These are phyloP conservation scores for Pseudococcus viburni DNA, from an alignment of 2,888 invertebrate species.

Conservation along the genomic window DNA sequence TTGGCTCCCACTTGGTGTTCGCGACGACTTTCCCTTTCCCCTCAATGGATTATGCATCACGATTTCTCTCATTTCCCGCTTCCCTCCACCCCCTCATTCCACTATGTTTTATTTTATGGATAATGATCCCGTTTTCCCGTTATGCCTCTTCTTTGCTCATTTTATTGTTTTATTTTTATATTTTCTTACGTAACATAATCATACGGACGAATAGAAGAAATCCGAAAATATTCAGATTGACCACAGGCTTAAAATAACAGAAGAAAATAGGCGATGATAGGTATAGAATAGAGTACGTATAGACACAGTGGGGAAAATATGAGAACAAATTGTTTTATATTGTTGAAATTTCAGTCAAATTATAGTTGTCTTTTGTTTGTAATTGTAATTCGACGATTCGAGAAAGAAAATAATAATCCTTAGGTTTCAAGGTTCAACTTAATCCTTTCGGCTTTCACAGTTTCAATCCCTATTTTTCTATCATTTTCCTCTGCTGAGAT, in stretches of 20 bases:
- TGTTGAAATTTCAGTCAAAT: too few species aligned
- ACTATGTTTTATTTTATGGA: slow-evolving; percentile 3
- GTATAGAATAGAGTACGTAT: background rate
- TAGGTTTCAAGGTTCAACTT: too few species aligned
- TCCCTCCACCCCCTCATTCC: background rate
- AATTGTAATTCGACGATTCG: too few species aligned
- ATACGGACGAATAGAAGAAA: background rate
- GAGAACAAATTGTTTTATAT: too few species aligned
- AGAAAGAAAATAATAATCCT: too few species aligned
- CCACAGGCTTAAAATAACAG: background rate
- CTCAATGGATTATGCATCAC: background rate
- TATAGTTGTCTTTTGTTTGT: too few species aligned
- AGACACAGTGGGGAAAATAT: too few species aligned
- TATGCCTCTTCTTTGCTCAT: background rate
- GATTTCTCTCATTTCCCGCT: slow-evolving; percentile 25
- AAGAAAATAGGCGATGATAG: background rate
- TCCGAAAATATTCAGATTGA: background rate
- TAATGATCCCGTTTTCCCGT: background rate
- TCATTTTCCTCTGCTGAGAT: too few species aligned
- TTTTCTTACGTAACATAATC: background rate
- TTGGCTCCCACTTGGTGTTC: background rate
- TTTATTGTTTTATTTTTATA: background rate
- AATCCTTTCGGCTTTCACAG: too few species aligned
- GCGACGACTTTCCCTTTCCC: slow-evolving; percentile 23
- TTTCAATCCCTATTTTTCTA: too few species aligned